Conservation (phyloP, 2,113 vertebrate species). For the Saccopteryx bilineata region DNA sequence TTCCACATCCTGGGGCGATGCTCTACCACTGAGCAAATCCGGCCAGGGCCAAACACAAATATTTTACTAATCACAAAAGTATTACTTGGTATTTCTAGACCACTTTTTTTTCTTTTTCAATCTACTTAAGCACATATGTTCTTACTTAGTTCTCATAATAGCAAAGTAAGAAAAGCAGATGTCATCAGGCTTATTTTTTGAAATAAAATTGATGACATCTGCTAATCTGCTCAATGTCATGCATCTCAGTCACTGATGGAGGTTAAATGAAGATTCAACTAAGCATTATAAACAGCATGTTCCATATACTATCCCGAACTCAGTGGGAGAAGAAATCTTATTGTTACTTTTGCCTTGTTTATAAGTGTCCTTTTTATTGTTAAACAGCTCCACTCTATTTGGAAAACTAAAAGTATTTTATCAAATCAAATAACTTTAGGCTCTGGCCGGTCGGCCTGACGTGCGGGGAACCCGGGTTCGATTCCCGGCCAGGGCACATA, state of each 20-base stretch:
- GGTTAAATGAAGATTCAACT: neutral
- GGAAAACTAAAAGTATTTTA: neutral
- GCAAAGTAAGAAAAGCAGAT: neutral
- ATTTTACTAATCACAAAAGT: neutral
- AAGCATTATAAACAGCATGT: neutral
- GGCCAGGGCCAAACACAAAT: neutral
- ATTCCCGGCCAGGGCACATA: too few species aligned
- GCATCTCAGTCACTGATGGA: neutral
- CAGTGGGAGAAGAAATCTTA: neutral
- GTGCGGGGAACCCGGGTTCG: too few species aligned
- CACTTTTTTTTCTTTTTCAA: neutral
- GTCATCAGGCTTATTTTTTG: neutral
- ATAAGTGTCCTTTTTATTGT: neutral
- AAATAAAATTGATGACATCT: neutral
- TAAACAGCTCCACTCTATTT: neutral
- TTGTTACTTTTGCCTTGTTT: neutral
- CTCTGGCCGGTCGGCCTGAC: too few species aligned
- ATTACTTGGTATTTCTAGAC: neutral
- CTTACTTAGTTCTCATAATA: neutral
- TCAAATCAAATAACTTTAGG: neutral
- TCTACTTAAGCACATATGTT: neutral
- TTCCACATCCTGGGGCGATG: too few species aligned
- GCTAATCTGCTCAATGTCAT: neutral
- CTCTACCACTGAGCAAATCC: too few species aligned
- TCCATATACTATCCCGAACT: neutral